A percentile compares a stretch with the other conserved stretches of the same genome.
phyloP scores from a whole-genome alignment of 2,113 vertebrate species.

The Corydoras maculifer region DNA sequence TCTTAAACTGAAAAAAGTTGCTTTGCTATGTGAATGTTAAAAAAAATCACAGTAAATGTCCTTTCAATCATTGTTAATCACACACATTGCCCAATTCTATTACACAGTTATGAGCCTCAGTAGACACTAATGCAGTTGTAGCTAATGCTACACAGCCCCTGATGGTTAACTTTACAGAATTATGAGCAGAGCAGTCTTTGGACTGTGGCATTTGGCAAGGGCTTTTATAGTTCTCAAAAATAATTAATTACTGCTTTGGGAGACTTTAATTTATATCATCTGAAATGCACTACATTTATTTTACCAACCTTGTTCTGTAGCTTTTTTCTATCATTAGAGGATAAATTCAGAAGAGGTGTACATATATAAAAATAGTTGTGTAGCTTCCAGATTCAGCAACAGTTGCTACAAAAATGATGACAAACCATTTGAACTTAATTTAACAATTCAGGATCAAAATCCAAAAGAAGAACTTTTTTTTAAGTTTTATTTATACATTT shows the following conservation, averaged over 20 bases:
- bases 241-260: background rate
- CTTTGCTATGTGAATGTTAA: slow-evolving; percentile 19
- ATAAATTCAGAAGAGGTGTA: too few species aligned
- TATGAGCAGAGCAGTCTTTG: background rate
- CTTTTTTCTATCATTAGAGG: too few species aligned
- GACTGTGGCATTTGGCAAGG: background rate
- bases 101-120: slow-evolving; percentile 30
- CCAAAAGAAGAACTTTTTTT: too few species aligned
- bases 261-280: too few species aligned
- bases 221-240: background rate
- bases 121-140: slow-evolving; percentile 4
- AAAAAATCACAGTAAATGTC: slow-evolving; percentile 13
- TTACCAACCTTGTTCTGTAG: too few species aligned
- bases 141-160: slow-evolving; percentile 6
- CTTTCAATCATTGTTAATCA: slow-evolving; percentile 34
- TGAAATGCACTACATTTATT: too few species aligned
- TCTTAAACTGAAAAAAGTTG: slow-evolving; percentile 23
- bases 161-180: background rate
- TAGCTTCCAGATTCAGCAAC: too few species aligned
- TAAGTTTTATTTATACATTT: too few species aligned
- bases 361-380: too few species aligned
- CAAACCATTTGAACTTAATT: too few species aligned
- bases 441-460: too few species aligned
- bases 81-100: slow-evolving; percentile 32
- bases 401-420: too few species aligned